Conservation (phyloP, 2,888 invertebrate species). For the Trichopria drosophilae region DNA sequence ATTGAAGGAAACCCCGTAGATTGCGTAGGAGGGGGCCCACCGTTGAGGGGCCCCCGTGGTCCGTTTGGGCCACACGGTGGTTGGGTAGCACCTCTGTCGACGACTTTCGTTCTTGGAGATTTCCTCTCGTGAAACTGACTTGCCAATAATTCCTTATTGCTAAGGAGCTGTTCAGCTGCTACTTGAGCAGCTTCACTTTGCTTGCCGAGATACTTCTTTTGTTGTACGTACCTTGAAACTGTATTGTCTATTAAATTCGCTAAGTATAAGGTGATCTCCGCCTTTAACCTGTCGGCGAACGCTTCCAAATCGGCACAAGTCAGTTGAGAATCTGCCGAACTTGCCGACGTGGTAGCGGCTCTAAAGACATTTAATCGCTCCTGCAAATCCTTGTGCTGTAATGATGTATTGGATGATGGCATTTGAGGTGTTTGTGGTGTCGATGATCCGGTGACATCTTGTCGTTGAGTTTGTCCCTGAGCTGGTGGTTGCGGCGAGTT, state of each 20-base stretch:
- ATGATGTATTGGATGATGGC: constrained; percentile 62
- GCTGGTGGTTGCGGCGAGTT: constrained; percentile 56
- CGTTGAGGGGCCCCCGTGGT: constrained; percentile 57
- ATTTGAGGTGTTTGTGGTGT: constrained; percentile 41
- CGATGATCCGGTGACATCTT: constrained; percentile 43
- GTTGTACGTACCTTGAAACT: constrained; percentile 81
- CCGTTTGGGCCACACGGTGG: constrained; percentile 58
- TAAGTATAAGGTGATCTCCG: constrained; percentile 83
- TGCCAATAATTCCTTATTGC: constrained; percentile 80
- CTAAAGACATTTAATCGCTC: constrained; percentile 79
- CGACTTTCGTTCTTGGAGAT: constrained; percentile 77
- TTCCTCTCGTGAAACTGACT: constrained; percentile 82
- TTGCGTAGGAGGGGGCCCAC: constrained; percentile 55
- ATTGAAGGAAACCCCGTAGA: constrained; percentile 66
- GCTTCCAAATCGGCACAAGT: constrained; percentile 83
- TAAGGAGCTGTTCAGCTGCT: constrained; percentile 74
- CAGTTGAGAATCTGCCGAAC: constrained; percentile 66
- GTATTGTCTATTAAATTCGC: constrained; percentile 86
- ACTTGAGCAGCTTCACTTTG: constrained; percentile 78
- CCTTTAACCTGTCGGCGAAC: constrained; percentile 87
- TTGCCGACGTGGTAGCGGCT: constrained; percentile 63
- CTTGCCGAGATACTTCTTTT: constrained; percentile 74
- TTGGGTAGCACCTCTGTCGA: constrained; percentile 66
- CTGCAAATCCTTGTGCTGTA: constrained; percentile 65
- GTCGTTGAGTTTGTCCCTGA: constrained; percentile 48